Conservation (phyloP, 2,888 invertebrate species). For the Heliconius aoede region DNA sequence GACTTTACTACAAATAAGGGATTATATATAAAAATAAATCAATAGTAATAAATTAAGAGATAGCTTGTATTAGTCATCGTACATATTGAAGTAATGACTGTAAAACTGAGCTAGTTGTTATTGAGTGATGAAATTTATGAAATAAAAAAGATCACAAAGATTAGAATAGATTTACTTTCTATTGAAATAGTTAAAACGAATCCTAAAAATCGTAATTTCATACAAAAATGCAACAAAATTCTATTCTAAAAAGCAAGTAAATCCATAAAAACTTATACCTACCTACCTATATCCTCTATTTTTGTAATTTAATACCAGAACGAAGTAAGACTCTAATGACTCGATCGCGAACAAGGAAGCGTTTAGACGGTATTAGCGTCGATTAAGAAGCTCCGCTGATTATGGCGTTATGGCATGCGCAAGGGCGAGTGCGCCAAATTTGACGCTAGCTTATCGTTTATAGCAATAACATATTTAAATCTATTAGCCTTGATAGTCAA, state of each 20-base stretch:
- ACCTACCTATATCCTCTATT: not conserved
- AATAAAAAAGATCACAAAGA: not conserved
- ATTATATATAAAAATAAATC: constrained; percentile 13
- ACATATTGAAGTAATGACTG: not conserved
- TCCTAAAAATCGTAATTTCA: too few species aligned
- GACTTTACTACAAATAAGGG: constrained; percentile 32
- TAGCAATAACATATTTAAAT: constrained; percentile 8
- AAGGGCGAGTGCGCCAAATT: constrained; percentile 48
- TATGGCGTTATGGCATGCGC: constrained; percentile 52
- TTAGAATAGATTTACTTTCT: too few species aligned
- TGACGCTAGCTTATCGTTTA: constrained; percentile 22
- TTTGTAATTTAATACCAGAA: constrained; percentile 21
- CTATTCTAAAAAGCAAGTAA: not conserved
- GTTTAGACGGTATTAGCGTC: constrained; percentile 63
- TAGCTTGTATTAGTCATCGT: constrained; percentile 14
- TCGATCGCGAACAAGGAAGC: constrained; percentile 61
- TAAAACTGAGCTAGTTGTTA: not conserved
- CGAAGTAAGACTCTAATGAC: constrained; percentile 36
- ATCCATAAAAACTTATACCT: not conserved
- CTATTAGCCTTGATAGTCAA: not conserved
- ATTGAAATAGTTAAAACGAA: too few species aligned
- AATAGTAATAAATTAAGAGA: constrained; percentile 29
- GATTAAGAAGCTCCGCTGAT: constrained; percentile 63
- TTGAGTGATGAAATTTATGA: not conserved
- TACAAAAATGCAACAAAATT: not conserved